Percentiles rank a stretch among this genome's conserved stretches.
phyloP scores from a whole-genome alignment of 2,797 vertebrate genomes.

The Hydrolagus colliei region DNA sequence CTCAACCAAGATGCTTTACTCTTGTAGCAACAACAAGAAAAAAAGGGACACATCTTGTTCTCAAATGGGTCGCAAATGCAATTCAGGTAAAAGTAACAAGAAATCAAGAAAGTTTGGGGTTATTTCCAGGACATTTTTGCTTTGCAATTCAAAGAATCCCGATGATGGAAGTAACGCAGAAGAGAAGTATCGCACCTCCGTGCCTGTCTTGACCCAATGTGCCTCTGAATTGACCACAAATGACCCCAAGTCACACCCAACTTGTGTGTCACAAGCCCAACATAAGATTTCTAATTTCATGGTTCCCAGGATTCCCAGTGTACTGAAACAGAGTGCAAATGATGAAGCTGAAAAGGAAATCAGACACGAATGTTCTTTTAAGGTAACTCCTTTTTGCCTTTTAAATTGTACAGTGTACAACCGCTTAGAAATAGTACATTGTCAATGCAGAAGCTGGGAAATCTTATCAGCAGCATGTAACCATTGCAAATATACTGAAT shows the following conservation, averaged over 20 bases:
- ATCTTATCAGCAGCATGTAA: no score
- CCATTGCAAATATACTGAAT: no score
- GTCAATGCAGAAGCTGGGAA: neutral
- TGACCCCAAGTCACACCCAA: constrained; percentile 42
- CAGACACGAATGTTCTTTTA: constrained; percentile 66
- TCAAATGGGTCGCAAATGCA: constrained; percentile 63
- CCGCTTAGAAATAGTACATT: no score
- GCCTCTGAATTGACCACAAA: constrained; percentile 44
- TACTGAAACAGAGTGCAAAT: constrained; percentile 41
- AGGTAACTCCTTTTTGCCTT: constrained; percentile 57
- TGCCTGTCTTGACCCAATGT: constrained; percentile 45
- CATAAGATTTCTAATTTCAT: constrained; percentile 41
- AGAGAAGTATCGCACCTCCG: constrained; percentile 55
- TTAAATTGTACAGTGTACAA: neutral
- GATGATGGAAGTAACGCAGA: constrained; percentile 69
- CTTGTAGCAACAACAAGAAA: constrained; percentile 42
- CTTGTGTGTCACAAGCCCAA: constrained; percentile 40
- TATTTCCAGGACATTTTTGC: constrained; percentile 73
- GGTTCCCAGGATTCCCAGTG: constrained; percentile 37
- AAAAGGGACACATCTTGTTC: constrained; percentile 42
- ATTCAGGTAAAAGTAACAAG: constrained; percentile 47
- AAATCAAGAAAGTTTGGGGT: constrained; percentile 70
- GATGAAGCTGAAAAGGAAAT: constrained; percentile 54
- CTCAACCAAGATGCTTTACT: constrained; percentile 52
- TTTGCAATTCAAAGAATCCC: constrained; percentile 70